phyloP scores from a whole-genome alignment of 2,888 invertebrate genomes.

The Cheilosia soror region DNA sequence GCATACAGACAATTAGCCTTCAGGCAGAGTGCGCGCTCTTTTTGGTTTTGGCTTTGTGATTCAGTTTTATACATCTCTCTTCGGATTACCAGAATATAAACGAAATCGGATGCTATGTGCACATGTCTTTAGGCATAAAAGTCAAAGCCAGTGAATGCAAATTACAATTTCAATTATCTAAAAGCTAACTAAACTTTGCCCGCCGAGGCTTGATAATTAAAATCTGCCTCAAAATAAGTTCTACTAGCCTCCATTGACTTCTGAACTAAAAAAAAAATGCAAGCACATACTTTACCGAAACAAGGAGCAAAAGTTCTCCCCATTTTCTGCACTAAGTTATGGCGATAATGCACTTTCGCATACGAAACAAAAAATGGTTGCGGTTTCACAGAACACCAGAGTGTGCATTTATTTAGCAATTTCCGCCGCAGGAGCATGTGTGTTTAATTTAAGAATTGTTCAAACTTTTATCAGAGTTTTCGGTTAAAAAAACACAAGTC shows the following conservation, averaged over 20 bases:
- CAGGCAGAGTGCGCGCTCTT: too few species aligned
- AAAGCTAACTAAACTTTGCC: slow-evolving; percentile 1
- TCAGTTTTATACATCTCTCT: too few species aligned
- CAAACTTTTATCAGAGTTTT: slow-evolving; percentile 35
- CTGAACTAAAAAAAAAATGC: neutral
- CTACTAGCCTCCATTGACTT: slow-evolving; percentile 1
- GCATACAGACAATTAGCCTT: too few species aligned
- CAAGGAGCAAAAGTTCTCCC: neutral
- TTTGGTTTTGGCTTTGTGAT: too few species aligned
- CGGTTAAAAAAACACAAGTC: neutral
- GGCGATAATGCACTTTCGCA: slow-evolving; percentile 23
- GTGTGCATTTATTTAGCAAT: neutral
- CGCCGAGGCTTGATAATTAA: neutral
- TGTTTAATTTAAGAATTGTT: slow-evolving; percentile 33
- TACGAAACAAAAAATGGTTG: slow-evolving; percentile 3
- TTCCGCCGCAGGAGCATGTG: slow-evolving; percentile 4
- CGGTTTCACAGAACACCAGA: neutral
- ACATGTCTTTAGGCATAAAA: too few species aligned
- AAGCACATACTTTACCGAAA: neutral
- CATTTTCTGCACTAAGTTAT: slow-evolving; percentile 9
- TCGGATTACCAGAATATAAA: too few species aligned
- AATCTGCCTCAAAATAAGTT: slow-evolving; percentile 26
- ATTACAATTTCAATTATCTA: neutral
- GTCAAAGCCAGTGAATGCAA: neutral
- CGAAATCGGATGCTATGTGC: too few species aligned